These are phyloP conservation scores for Amniataba percoides DNA, from an alignment of 2,797 vertebrate species.

Conservation along the genomic window DNA sequence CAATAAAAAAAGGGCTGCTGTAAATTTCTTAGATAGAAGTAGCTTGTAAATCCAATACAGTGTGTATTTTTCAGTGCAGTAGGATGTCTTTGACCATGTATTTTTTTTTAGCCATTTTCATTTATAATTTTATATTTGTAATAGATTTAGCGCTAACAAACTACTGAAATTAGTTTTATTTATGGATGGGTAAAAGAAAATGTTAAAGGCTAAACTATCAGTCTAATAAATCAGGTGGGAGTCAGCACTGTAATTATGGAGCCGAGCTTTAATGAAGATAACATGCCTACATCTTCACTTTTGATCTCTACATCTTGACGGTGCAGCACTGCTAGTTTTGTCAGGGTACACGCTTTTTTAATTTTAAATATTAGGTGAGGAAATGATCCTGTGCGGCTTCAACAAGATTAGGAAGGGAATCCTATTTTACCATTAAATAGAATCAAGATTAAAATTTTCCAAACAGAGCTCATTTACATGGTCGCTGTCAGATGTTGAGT, in stretches of 20 bases:
- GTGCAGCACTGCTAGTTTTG: constrained; percentile 35
- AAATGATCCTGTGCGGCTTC: constrained; percentile 69
- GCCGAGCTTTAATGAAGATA: constrained; percentile 39
- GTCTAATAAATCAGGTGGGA: neutral
- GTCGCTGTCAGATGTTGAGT: constrained; percentile 42
- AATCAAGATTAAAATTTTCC: constrained; percentile 76
- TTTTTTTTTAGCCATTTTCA: neutral
- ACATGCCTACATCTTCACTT: constrained; percentile 33
- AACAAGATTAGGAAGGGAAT: constrained; percentile 75
- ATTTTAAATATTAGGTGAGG: constrained; percentile 67
- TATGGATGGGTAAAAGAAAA: constrained; percentile 5
- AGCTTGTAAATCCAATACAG: neutral
- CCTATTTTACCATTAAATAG: constrained; percentile 72
- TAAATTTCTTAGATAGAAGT: neutral
- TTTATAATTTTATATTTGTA: neutral
- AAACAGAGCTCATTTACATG: constrained; percentile 69
- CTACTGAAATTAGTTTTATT: constrained; percentile 1
- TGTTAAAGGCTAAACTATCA: neutral
- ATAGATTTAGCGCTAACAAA: neutral
- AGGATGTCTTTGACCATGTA: neutral
- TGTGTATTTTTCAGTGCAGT: neutral
- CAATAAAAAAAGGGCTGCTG: neutral
- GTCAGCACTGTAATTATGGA: constrained; percentile 2
- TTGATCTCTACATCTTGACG: constrained; percentile 46
- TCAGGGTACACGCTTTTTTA: constrained; percentile 39